Evolutionary conservation across 2,888 invertebrate species (phyloP).

Genomic region (Lapara coniferarum): DNA sequence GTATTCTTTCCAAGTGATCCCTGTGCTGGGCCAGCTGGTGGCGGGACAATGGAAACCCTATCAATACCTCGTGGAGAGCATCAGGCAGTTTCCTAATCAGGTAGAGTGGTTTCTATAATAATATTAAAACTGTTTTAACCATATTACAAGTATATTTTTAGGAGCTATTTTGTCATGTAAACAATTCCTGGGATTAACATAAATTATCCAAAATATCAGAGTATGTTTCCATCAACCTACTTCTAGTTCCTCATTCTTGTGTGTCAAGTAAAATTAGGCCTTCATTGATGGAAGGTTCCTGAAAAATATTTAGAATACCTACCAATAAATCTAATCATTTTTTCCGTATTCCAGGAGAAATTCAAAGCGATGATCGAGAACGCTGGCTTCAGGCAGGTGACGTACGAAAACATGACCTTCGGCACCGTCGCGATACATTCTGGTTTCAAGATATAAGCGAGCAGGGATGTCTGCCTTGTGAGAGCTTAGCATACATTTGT

Average conservation of each 20-base stretch:
- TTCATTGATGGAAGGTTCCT: too few relatives aligned
- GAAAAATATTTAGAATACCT: too few relatives aligned
- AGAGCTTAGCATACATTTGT: not conserved
- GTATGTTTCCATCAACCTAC: too few relatives aligned
- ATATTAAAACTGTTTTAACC: too few relatives aligned
- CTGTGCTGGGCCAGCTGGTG: conserved; percentile 96
- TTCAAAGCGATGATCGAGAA: conserved; percentile 94
- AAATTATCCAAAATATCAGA: too few relatives aligned
- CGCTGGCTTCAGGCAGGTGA: conserved; percentile 94
- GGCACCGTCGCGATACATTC: conserved; percentile 98
- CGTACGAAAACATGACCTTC: conserved; percentile 94
- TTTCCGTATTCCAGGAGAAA: conserved; percentile 84
- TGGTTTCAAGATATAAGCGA: conserved; percentile 92
- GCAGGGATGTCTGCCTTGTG: not conserved
- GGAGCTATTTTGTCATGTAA: too few relatives aligned
- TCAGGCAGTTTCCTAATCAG: conserved; percentile 97
- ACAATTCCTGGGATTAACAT: too few relatives aligned
- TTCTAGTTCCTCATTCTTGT: too few relatives aligned
- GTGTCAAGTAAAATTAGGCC: too few relatives aligned
- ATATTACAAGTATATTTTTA: too few relatives aligned
- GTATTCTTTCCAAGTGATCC: conserved; percentile 99
- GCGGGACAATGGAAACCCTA: conserved; percentile 98
- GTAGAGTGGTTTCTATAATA: conserved; percentile 58
- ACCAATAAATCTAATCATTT: not conserved
- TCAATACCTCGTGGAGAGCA: conserved; percentile 99